Percentiles rank a stretch among this genome's conserved stretches.
phyloP scores from a whole-genome alignment of 1,140 invertebrate species.

The Heliconius hermathena region DNA sequence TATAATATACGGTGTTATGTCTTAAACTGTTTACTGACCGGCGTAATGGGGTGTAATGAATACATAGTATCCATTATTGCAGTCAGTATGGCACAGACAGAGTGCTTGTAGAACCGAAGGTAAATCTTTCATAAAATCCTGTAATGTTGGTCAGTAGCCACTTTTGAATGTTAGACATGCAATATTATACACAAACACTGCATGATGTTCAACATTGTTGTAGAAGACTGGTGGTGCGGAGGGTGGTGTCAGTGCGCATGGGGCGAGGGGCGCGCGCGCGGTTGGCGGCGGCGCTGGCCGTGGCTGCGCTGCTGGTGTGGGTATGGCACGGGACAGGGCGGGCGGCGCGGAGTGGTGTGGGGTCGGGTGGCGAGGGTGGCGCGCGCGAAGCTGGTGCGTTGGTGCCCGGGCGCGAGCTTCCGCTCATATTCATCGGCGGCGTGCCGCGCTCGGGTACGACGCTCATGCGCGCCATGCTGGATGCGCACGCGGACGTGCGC shows the following conservation, averaged over 20 bases:
- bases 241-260: conserved; percentile 16
- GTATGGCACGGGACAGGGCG: conserved; percentile 46
- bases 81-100: too few species aligned
- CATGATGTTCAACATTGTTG: neutral
- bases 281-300: conserved; percentile 46
- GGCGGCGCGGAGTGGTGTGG: neutral
- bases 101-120: too few species aligned
- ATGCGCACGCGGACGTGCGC: conserved; percentile 98
- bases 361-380: conserved; percentile 20
- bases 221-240: neutral
- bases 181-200: too few species aligned
- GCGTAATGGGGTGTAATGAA: neutral
- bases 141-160: too few species aligned
- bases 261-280: conserved; percentile 28
- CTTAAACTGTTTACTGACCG: too few species aligned
- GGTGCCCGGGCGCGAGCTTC: conserved; percentile 87
- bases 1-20: too few species aligned
- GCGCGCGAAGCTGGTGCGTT: conserved; percentile 38
- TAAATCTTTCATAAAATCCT: too few species aligned
- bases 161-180: too few species aligned
- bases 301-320: conserved; percentile 50
- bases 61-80: neutral
- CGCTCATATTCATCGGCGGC: conserved; percentile 98
- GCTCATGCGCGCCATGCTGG: conserved; percentile 98
- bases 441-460: conserved; percentile 98